Conservation (phyloP, 2,113 vertebrate species). For the Chitala chitala region DNA sequence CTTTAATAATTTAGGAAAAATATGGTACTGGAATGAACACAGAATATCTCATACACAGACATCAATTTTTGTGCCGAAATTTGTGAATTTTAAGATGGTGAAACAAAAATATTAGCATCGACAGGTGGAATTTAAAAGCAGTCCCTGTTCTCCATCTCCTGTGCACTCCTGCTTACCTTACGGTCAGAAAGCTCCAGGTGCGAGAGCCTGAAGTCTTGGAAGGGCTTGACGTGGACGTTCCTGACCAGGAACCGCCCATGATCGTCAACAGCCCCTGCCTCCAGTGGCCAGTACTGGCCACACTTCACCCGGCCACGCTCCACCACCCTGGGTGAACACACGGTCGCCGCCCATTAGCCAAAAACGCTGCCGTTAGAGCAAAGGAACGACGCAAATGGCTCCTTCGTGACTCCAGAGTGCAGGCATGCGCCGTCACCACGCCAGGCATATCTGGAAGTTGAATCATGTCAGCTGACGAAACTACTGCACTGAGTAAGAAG, state of each 20-base stretch:
- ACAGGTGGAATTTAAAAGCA: no score
- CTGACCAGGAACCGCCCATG: conserved; percentile 60
- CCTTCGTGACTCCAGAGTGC: no score
- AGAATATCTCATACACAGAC: neutral
- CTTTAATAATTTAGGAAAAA: neutral
- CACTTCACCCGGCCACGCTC: conserved; percentile 69
- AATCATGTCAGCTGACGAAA: no score
- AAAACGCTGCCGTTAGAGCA: no score
- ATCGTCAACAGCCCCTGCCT: conserved; percentile 59
- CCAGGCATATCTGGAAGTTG: no score
- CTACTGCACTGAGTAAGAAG: no score
- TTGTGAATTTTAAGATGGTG: no score
- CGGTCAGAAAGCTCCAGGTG: conserved; percentile 65
- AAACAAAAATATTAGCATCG: no score
- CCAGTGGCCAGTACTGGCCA: conserved; percentile 71
- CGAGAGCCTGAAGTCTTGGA: conserved; percentile 69
- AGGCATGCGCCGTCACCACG: no score
- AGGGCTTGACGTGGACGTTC: conserved; percentile 59
- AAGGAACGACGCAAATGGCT: no score
- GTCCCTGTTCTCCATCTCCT: no score
- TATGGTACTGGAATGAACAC: neutral
- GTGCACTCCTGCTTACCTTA: conserved; percentile 49
- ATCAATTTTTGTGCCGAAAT: no score
- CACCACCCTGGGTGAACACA: conserved; percentile 54
- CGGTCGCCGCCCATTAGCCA: neutral